Evolutionary conservation across 92 coral and sea anemone genomes (phyloP).

Genomic region (Chrysogorgia sp.): DNA sequence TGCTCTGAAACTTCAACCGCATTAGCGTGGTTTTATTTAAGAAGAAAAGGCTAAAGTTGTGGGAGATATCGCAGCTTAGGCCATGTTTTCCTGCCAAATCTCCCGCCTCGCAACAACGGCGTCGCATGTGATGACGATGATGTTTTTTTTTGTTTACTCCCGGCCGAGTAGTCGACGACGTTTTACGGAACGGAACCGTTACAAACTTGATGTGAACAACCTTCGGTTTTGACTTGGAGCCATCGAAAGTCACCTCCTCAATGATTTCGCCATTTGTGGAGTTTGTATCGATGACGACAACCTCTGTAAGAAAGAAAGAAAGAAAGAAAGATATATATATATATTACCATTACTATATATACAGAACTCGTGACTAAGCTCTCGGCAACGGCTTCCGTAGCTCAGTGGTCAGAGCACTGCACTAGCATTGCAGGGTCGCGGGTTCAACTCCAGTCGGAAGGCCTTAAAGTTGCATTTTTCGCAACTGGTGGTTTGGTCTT

Average conservation of each 20-base stretch:
- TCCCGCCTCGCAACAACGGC: constrained; percentile 22
- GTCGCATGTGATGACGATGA: not conserved
- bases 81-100: constrained; percentile 34
- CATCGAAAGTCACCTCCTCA: constrained; percentile 9
- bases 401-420: no score
- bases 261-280: not conserved
- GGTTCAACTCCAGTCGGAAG: no score
- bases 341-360: no score
- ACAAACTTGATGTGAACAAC: not conserved
- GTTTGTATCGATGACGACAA: not conserved
- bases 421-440: no score
- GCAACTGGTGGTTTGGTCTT: no score
- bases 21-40: constrained; percentile 2
- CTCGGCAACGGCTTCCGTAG: no score
- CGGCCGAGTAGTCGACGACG: not conserved
- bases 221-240: not conserved
- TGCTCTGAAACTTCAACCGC: constrained; percentile 18
- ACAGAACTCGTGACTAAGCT: no score
- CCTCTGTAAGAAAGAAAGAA: not conserved
- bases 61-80: constrained; percentile 23
- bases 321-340: no score
- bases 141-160: not conserved
- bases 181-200: not conserved
- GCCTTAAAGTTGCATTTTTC: no score
- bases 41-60: not conserved